Base-by-base conservation (phyloP, 2,797 vertebrate species). In the Tiaroga cobitis region DNA sequence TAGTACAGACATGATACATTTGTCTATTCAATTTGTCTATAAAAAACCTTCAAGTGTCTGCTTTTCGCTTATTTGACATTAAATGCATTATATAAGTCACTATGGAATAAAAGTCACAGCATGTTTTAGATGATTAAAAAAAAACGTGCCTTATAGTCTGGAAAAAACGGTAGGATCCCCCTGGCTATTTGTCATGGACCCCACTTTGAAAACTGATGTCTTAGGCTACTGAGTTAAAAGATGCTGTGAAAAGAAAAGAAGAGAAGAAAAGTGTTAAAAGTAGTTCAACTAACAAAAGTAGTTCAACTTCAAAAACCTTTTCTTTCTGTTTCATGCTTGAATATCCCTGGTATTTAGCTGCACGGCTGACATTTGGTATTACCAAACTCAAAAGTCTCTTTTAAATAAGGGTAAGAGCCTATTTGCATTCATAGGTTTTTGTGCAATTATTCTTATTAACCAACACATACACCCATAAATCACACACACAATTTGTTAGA, bases 401-500 rank as follows among this genome's bases (percentile, higher is more conserved):
- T 77, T 59, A 77, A 16, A 59, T 4, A 59, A 59, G 11, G 13
- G 13, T 29, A 24, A 34, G 49, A 34, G 21, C 29, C 46, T 54
- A 34, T 54, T 24, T 54, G 46, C 19, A 34, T 54, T 29, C 34
- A 49, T 75, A 34, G 18, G 19, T 54, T 37, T 75, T 24, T 21
- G 18, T 75, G 29, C 73, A 75, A 24, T 75, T 54, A 54, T 54
- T 37, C 19, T 54, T 56, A 76, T 19, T 76, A 76, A 7, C 49
- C 29, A 49, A 76, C 49, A 76, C 37, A 56, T 56, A 15, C 49
- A 34, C 43, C 49, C 3, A 76, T 76, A 56, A 56, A 56, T 76
- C 21, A 37, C 51, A 76, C 61, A 49, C 79, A 34, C 78, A 39
- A 56, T 59, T 56, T 76, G 19, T 76, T 56, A 56, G 49, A 37